Percentiles rank a stretch among this genome's conserved stretches.
These are phyloP conservation scores for Zaprionus nigranus DNA, from an alignment of 1,140 invertebrate genomes.

Conservation along the genomic window DNA sequence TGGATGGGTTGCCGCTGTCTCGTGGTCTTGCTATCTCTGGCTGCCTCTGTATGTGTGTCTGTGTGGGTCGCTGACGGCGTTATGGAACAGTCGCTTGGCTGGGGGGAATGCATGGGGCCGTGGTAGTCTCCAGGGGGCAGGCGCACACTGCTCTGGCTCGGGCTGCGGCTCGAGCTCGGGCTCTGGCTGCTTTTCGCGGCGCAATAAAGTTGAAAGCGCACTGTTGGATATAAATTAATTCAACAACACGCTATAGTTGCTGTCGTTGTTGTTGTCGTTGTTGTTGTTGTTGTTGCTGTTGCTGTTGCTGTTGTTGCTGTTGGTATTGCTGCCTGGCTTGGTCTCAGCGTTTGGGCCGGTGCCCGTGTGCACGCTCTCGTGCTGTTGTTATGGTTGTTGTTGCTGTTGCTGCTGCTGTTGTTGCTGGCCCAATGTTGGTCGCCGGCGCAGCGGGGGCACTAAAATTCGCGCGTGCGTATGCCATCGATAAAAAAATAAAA, in stretches of 20 bases:
- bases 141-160: constrained; percentile 27
- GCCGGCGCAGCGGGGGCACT: constrained; percentile 71
- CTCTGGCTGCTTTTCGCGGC: constrained; percentile 72
- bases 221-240: constrained; percentile 83
- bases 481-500: constrained; percentile 79
- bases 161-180: constrained; percentile 10
- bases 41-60: constrained; percentile 36
- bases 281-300: constrained; percentile 42
- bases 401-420: constrained; percentile 36
- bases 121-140: constrained; percentile 20
- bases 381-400: constrained; percentile 50
- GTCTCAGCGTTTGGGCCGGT: constrained; percentile 59
- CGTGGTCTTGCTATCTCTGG: constrained; percentile 6
- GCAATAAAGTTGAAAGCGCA: constrained; percentile 83
- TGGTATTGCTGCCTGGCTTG: constrained; percentile 46
- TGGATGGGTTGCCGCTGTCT: constrained; percentile 40
- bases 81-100: constrained; percentile 18
- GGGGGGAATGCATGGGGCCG: constrained; percentile 12
- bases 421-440: constrained; percentile 65
- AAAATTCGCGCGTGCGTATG: constrained; percentile 81
- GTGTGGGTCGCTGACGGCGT: constrained; percentile 59
- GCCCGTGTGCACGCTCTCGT: constrained; percentile 74
- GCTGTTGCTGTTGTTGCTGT: constrained; percentile 33
- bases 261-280: constrained; percentile 28
- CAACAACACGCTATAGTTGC: constrained; percentile 76